These are phyloP conservation scores for Drosophila formosana DNA, from an alignment of 2,888 invertebrate species.

Conservation along the genomic window DNA sequence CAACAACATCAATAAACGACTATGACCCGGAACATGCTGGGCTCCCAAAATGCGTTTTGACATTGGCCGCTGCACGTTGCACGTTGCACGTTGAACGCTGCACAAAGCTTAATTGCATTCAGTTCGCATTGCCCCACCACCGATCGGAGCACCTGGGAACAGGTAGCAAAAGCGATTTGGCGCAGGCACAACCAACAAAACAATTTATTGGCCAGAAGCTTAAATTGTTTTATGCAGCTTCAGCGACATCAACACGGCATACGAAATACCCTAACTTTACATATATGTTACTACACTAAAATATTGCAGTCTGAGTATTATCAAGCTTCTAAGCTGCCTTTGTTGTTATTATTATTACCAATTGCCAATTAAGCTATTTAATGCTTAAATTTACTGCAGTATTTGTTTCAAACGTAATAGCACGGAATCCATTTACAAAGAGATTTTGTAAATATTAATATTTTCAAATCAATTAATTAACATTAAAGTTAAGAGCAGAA, in stretches of 20 bases:
- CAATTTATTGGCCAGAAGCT: constrained; percentile 53
- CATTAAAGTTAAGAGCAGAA: no score
- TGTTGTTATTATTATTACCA: no score
- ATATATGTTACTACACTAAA: no score
- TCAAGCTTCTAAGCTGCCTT: no score
- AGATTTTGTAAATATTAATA: no score
- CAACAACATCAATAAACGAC: constrained; percentile 64
- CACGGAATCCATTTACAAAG: no score
- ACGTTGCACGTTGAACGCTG: constrained; percentile 34
- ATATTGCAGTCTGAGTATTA: no score
- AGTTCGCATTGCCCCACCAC: constrained; percentile 30
- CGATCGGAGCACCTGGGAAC: constrained; percentile 40
- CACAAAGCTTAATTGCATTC: constrained; percentile 76
- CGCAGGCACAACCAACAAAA: constrained; percentile 33
- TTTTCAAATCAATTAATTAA: no score
- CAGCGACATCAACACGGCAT: constrained; percentile 11
- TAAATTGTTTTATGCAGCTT: constrained; percentile 47
- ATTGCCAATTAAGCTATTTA: no score
- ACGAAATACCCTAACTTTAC: not conserved
- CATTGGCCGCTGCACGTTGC: constrained; percentile 47
- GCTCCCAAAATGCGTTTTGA: constrained; percentile 67
- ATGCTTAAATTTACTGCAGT: no score
- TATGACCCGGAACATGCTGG: constrained; percentile 47
- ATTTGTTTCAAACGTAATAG: no score
- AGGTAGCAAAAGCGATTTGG: constrained; percentile 49